Evolutionary conservation across 2,888 invertebrate genomes (phyloP).

Genomic region (Archaeoteleia sp.): DNA sequence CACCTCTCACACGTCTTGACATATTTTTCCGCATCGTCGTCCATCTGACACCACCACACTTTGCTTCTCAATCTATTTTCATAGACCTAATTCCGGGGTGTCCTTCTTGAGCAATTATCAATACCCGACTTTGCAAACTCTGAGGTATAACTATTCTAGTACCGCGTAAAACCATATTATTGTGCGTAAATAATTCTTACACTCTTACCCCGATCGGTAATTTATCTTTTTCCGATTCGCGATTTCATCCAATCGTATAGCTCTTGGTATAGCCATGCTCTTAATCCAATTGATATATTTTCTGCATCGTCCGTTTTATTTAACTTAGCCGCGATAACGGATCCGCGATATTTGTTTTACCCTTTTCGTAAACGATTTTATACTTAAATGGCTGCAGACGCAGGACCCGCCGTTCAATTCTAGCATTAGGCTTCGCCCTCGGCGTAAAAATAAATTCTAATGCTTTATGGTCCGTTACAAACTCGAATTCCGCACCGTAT

Average conservation of each 20-base stretch:
- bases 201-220: conserved; percentile 24
- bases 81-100: conserved; percentile 58
- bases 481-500: conserved; percentile 68
- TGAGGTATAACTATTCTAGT: conserved; percentile 29
- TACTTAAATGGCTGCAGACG: conserved; percentile 60
- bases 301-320: conserved; percentile 1
- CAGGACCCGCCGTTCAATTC: conserved; percentile 61
- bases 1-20: conserved; percentile 51
- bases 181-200: conserved; percentile 45
- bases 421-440: conserved; percentile 44
- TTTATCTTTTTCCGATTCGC: conserved; percentile 27
- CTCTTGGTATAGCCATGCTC: conserved; percentile 13
- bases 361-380: conserved; percentile 56
- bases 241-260: conserved; percentile 32
- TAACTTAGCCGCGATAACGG: conserved; percentile 49
- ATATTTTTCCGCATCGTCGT: conserved; percentile 50
- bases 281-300: conserved; percentile 26
- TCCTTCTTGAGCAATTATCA: conserved; percentile 61
- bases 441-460: conserved; percentile 59
- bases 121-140: conserved; percentile 1
- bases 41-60: conserved; percentile 54
- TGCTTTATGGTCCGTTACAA: conserved; percentile 61
- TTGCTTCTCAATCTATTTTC: conserved; percentile 49
- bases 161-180: conserved; percentile 44
- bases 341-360: conserved; percentile 59